Evolutionary conservation across 2,113 vertebrate genomes (phyloP).

Genomic region (Setophaga kirtlandii): DNA sequence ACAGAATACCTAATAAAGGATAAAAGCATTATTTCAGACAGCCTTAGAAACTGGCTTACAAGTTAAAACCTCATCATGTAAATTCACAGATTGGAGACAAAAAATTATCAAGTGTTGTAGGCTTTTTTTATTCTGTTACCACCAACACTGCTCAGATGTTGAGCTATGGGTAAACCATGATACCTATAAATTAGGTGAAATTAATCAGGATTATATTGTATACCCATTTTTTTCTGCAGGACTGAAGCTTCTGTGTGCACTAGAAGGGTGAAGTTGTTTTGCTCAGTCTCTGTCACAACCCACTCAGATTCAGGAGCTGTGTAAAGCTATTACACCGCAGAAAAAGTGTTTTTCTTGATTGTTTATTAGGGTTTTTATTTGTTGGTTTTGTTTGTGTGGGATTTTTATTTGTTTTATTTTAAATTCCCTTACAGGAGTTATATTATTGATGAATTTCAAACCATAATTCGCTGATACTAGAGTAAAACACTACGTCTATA

Average conservation of each 20-base stretch:
- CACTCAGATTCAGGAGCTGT: neutral
- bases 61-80: neutral
- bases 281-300: neutral
- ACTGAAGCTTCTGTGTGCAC: neutral
- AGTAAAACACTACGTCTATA: neutral
- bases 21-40: neutral
- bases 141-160: neutral
- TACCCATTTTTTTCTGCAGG: neutral
- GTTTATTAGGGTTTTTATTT: neutral
- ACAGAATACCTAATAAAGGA: slow-evolving; percentile 20
- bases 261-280: neutral
- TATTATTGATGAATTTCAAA: neutral
- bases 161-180: neutral
- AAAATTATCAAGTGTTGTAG: neutral
- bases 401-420: neutral
- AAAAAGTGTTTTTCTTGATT: neutral
- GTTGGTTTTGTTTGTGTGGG: neutral
- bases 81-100: neutral
- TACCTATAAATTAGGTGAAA: neutral
- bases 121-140: neutral
- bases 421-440: neutral
- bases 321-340: neutral
- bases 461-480: neutral
- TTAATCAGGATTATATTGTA: neutral
- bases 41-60: neutral